These are phyloP conservation scores for Xenopus tropicalis DNA, from an alignment of 2,113 vertebrate species.

Conservation along the genomic window UCB_Xtro_10.0 CM004450.2:84989501-84990000, in stretches of 20 bases:
- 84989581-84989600: not conserved
- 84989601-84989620: not conserved
- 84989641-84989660: conserved; percentile 1
- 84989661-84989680: not conserved
- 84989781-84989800: not conserved
- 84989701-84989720: conserved; percentile 1
- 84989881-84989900: not conserved
- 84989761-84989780: too few relatives aligned
- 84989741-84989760: not conserved
- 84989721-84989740: not conserved
- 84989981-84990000: not conserved
- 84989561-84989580: too few relatives aligned
- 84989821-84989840: not conserved
- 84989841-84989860: not conserved
- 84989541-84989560: too few relatives aligned
- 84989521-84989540: too few relatives aligned
- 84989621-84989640: conserved; percentile 3
- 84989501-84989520: too few relatives aligned
- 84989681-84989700: not conserved
- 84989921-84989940: not conserved
- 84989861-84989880: not conserved
- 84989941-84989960: conserved; percentile 5
- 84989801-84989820: not conserved
- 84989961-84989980: not conserved
- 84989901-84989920: not conserved